Evolutionary conservation across 2,113 vertebrate species (phyloP).

Genomic region (Larimichthys crocea): DNA sequence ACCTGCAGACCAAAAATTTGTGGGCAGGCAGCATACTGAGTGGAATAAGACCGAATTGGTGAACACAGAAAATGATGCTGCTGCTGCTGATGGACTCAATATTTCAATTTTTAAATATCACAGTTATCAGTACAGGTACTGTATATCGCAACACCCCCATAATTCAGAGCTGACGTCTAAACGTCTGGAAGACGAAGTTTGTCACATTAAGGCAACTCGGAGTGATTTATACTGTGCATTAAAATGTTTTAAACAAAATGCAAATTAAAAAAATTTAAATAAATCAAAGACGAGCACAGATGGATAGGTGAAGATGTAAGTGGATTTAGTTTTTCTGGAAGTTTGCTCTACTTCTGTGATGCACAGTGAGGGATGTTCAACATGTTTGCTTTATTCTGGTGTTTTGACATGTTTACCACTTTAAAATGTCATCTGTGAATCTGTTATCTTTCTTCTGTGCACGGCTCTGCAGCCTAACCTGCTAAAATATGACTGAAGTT

Average conservation of each 20-base stretch:
- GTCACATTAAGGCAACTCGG: not conserved
- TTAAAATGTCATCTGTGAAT: not conserved
- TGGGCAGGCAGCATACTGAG: no score
- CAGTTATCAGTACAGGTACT: no score
- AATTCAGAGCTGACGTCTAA: no score
- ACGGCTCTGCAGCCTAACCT: not conserved
- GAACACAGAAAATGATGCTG: no score
- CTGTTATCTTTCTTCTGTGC: not conserved
- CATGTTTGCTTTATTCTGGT: not conserved
- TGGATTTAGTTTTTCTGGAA: not conserved
- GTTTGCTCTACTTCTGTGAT: not conserved
- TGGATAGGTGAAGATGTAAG: no score
- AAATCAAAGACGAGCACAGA: no score
- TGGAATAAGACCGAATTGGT: no score
- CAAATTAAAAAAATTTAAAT: not conserved
- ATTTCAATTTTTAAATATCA: no score
- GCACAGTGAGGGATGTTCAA: not conserved
- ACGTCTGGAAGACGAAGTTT: not conserved
- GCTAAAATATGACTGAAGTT: not conserved
- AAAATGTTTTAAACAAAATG: not conserved
- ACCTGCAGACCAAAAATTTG: no score
- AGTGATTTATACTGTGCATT: not conserved
- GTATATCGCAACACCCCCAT: no score
- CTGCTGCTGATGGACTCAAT: no score
- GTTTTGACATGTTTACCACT: not conserved